A percentile compares a stretch with the other conserved stretches of the same genome.
Conservation (phyloP, 2,797 vertebrate species). For the Pipistrellus kuhlii region DNA sequence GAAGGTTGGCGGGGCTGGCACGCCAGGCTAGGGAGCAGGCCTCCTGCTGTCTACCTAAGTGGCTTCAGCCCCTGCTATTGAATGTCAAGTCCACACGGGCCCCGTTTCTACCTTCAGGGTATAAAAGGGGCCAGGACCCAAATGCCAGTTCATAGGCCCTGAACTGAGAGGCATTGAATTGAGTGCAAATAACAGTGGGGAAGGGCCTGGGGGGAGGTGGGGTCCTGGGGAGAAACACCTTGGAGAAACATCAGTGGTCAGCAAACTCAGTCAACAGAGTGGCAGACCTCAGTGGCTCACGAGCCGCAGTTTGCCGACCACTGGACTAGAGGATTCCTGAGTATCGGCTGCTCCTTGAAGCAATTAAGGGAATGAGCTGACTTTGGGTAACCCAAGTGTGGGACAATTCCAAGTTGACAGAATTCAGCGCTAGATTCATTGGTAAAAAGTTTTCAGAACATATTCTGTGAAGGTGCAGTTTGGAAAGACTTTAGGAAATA, state of each 20-base stretch:
- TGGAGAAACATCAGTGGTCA: neutral
- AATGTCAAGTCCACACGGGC: conserved; percentile 72
- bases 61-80: neutral
- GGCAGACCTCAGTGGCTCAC: too few relatives aligned
- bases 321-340: conserved; percentile 67
- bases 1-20: neutral
- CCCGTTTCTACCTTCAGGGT: neutral
- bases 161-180: conserved; percentile 32
- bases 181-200: conserved; percentile 62
- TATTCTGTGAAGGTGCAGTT: conserved; percentile 78
- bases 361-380: conserved; percentile 66
- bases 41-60: conserved; percentile 34
- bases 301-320: too few relatives aligned
- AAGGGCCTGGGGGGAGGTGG: neutral
- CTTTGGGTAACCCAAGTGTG: conserved; percentile 52
- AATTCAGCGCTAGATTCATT: conserved; percentile 75
- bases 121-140: conserved; percentile 73
- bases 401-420: neutral
- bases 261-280: too few relatives aligned
- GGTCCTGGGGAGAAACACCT: conserved; percentile 66
- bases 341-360: conserved; percentile 68
- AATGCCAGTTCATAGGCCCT: conserved; percentile 80
- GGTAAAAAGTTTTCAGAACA: conserved; percentile 65
- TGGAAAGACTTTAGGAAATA: conserved; percentile 72
- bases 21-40: neutral